Percentiles rank a stretch among this genome's conserved stretches.
These are phyloP conservation scores for Laothoe populi DNA, from an alignment of 2,888 invertebrate genomes.

Conservation along the genomic window DNA sequence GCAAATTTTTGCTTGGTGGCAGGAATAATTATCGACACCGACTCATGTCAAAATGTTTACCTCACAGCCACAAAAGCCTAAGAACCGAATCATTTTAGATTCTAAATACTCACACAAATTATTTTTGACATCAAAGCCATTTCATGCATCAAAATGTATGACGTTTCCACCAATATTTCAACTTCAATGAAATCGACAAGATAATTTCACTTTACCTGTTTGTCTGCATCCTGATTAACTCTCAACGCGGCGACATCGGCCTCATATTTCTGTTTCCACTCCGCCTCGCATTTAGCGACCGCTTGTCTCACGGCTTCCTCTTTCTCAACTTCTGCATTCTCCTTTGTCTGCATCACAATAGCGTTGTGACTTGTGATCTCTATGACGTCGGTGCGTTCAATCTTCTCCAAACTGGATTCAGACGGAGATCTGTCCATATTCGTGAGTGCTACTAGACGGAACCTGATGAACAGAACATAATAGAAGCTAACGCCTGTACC, in stretches of 20 bases:
- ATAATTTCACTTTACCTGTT: conserved; percentile 62
- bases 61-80: too few species aligned
- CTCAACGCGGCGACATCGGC: conserved; percentile 62
- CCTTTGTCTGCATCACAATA: conserved; percentile 87
- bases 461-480: conserved; percentile 64
- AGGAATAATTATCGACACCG: too few species aligned
- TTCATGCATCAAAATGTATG: too few species aligned
- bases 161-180: too few species aligned
- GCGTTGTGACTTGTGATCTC: conserved; percentile 87
- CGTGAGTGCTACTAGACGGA: conserved; percentile 89
- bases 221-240: conserved; percentile 79
- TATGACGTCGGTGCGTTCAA: conserved; percentile 87
- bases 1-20: too few species aligned
- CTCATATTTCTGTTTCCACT: conserved; percentile 82
- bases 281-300: conserved; percentile 84
- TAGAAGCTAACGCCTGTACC: not conserved
- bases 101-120: too few species aligned
- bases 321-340: conserved; percentile 86
- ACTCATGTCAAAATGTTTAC: too few species aligned
- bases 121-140: too few species aligned
- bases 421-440: conserved; percentile 91
- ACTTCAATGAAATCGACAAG: not conserved
- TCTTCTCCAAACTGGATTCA: conserved; percentile 91
- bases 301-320: conserved; percentile 82
- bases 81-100: too few species aligned